Conservation (phyloP, 2,888 invertebrate species). For the Parascotia fuliginaria region DNA sequence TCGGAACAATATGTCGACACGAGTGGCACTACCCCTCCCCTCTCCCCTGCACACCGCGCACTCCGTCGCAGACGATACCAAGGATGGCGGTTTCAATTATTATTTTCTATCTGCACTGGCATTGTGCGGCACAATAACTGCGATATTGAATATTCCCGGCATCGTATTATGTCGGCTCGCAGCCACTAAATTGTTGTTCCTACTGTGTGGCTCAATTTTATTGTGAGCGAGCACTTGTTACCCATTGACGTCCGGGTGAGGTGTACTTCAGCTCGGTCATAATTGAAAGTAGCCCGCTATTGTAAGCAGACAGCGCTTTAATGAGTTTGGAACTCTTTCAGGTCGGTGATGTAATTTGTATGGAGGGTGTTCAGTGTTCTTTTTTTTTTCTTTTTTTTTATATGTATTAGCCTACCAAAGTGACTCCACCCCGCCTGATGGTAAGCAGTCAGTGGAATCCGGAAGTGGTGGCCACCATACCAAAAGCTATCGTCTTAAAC, state of each 20-base stretch:
- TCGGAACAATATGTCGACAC: conserved; percentile 33
- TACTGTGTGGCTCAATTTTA: conserved; percentile 1
- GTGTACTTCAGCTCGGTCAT: not conserved
- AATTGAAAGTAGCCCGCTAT: not conserved
- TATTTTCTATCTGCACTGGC: conserved; percentile 38
- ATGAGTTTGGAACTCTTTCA: not conserved
- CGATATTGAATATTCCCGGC: conserved; percentile 40
- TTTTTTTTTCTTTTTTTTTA: too few relatives aligned
- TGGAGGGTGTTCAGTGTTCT: too few relatives aligned
- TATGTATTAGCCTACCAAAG: too few relatives aligned
- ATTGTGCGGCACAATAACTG: conserved; percentile 41
- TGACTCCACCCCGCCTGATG: too few relatives aligned
- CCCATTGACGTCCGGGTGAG: not conserved
- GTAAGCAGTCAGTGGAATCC: too few relatives aligned
- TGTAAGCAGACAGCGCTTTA: not conserved
- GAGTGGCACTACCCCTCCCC: conserved; percentile 26
- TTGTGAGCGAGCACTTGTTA: not conserved
- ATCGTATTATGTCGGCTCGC: conserved; percentile 8
- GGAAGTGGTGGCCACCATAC: too few relatives aligned
- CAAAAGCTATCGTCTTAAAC: too few relatives aligned
- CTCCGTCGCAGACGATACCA: conserved; percentile 12
- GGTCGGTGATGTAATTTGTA: conserved; percentile 2
- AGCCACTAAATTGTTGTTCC: conserved; percentile 11
- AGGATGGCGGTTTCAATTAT: conserved; percentile 40
- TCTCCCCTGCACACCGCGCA: conserved; percentile 3